A percentile compares a stretch with the other conserved stretches of the same genome.
Evolutionary conservation across 2,888 invertebrate species (phyloP).

Genomic region (Agrotis puta): DNA sequence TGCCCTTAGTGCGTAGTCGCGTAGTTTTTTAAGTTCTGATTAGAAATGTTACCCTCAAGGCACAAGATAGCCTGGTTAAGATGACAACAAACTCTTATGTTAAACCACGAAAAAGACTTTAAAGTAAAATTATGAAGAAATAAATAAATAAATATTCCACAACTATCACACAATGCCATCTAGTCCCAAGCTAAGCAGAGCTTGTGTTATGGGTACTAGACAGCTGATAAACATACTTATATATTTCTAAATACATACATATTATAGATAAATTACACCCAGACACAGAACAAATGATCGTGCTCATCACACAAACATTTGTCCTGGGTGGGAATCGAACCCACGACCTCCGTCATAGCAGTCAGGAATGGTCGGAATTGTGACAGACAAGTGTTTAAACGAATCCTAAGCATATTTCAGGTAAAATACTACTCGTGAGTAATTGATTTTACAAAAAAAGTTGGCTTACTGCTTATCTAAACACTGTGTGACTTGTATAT

Average conservation of each 20-base stretch:
- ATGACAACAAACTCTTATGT: neutral
- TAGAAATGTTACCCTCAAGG: neutral
- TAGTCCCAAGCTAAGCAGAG: too few relatives aligned
- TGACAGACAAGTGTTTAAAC: neutral
- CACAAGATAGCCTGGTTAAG: neutral
- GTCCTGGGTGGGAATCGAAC: too few relatives aligned
- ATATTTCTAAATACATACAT: too few relatives aligned
- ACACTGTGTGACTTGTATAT: constrained; percentile 23
- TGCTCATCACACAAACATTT: too few relatives aligned
- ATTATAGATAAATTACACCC: too few relatives aligned
- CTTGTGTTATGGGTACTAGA: too few relatives aligned
- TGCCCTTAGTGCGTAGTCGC: neutral
- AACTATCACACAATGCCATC: too few relatives aligned
- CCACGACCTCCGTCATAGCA: too few relatives aligned
- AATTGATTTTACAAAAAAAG: neutral
- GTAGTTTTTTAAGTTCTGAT: neutral
- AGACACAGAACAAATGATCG: too few relatives aligned
- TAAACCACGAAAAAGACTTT: too few relatives aligned
- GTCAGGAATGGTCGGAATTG: neutral
- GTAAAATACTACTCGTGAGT: neutral
- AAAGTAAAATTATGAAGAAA: neutral
- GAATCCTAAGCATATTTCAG: neutral
- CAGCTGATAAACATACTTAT: too few relatives aligned
- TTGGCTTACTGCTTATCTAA: constrained; percentile 1
- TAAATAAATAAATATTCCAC: too few relatives aligned